Conservation (phyloP, 1,140 invertebrate species). For the Tetraneura akinire region DNA sequence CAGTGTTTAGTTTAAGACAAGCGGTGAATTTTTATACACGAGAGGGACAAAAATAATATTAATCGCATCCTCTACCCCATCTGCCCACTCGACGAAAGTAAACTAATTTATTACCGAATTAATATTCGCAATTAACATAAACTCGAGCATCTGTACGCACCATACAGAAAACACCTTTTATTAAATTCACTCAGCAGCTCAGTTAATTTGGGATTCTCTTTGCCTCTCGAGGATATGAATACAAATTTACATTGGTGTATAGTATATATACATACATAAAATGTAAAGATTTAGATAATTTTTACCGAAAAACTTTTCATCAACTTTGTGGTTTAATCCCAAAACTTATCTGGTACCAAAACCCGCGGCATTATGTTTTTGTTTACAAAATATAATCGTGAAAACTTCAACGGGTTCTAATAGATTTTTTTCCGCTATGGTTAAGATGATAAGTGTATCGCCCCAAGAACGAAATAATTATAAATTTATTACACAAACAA, state of each 20-base stretch:
- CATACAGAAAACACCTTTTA: neutral
- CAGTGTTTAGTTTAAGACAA: neutral
- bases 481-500: neutral
- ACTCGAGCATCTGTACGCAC: neutral
- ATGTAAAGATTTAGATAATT: too few species aligned
- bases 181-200: neutral
- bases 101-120: slow-evolving; percentile 44
- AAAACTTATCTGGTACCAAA: neutral
- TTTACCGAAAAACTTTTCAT: too few species aligned
- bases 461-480: neutral
- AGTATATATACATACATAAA: too few species aligned
- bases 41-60: neutral
- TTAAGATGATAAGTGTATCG: neutral
- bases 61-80: neutral
- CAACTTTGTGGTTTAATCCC: neutral
- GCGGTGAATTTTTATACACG: neutral
- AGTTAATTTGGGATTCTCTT: neutral
- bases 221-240: neutral
- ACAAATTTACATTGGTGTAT: too few species aligned
- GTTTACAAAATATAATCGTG: slow-evolving; percentile 7
- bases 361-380: slow-evolving; percentile 14
- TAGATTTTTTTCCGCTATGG: neutral
- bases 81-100: neutral
- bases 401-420: neutral
- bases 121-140: slow-evolving; percentile 38